Base-by-base conservation (phyloP, 2,888 invertebrate species). In the Diarsia mendica region DNA sequence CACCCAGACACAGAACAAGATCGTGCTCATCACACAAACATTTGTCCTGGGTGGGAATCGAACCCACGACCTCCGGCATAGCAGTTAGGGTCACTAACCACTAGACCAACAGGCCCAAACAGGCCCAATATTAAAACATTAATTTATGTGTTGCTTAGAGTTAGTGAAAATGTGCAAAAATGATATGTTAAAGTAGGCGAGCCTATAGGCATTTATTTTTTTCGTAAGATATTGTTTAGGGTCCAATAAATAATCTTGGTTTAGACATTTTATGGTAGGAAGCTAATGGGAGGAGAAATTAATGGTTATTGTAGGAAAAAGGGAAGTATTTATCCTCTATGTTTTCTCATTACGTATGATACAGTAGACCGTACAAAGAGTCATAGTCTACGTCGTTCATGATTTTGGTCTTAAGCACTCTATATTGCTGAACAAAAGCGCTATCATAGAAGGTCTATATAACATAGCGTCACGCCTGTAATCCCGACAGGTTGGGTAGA, bases 171-270 rank as follows among this genome's bases (percentile, higher is more conserved):
- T 28, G 28, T 28, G 28, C 3, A 58, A 28, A 58, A 33, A 9
- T 58, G 8, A 28, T 8, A 58, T 68, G 10, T 58, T 15, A 55
- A 13, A 46, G 18, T 33, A 15, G n/a, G 76, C 48, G 46, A 51
- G 11, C 13, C 11, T 60, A 5, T 3, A 51, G 3, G 20, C 2
- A 48, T 68, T 23, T 28, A 58, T 68, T 68, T 77, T 15, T 51
- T 23, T 55, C 20, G 44, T 71, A 67, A 67, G 28, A 49, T 75
- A 49, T 64, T 65, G 39, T 63, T 71, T 48, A 23, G 48, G 58
- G 53, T 67, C 49, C 48, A 61, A 68, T 77, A 72, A 77, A 77
- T 80, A 63, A 77, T 55, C 46, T 65, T 69, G 28, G 67, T 72
- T 53, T 48, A 3, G 39, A 67, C 67, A 73, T 63, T 82, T 78